Conservation (phyloP, 2,113 vertebrate genomes). For the Castor canadensis region DNA sequence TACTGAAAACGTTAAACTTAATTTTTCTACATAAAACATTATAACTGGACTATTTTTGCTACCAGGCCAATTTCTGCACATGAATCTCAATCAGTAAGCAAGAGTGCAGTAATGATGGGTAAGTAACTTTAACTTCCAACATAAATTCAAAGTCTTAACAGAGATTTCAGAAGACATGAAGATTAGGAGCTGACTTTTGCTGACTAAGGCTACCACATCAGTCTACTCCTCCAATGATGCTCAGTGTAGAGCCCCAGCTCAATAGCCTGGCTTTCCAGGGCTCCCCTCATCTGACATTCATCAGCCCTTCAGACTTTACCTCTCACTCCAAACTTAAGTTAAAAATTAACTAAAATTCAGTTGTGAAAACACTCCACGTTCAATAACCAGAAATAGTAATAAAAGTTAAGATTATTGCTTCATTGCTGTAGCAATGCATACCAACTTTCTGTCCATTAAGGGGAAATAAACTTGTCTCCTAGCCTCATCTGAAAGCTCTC, state of each 20-base stretch:
- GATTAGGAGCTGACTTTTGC: not conserved
- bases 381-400: not conserved
- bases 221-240: not conserved
- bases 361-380: not conserved
- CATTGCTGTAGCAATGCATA: not conserved
- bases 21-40: not conserved
- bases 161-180: not conserved
- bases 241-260: not conserved
- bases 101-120: not conserved
- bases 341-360: conserved; percentile 32
- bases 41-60: not conserved
- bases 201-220: not conserved
- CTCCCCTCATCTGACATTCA: not conserved
- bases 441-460: not conserved
- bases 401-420: not conserved
- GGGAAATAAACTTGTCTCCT: not conserved
- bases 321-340: not conserved
- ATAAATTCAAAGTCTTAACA: conserved; percentile 23
- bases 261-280: not conserved
- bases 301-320: not conserved
- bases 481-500: not conserved
- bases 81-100: not conserved
- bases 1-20: not conserved
- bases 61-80: not conserved
- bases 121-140: conserved; percentile 26